Base-by-base conservation (phyloP, 2,888 invertebrate species). In the Trichacis sp. region DNA sequence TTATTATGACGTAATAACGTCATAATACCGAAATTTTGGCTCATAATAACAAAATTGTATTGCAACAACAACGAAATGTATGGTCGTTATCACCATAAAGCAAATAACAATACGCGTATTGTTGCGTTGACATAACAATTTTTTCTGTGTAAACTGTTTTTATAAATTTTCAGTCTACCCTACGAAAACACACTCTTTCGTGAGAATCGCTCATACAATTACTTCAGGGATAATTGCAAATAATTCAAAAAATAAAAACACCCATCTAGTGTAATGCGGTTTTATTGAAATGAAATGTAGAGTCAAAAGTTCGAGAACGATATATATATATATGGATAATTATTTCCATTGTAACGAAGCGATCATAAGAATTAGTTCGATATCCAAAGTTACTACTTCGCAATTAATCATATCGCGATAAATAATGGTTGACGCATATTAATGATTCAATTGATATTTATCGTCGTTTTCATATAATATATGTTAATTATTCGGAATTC, bases 251-350 rank as follows among this genome's bases (percentile, higher is more conserved):
- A 55, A 50, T 38, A 45, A 47, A 38, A 33, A 52, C 29, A 36
- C 20, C 47, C 46, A 43, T 48, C 2, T 17, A 18, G 77, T 78
- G 77, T 81, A 78, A 75, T 74, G 77, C 71, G 75, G 77, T 80
- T 80, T 79, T 80, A 82, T 79, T 80, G 77, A 80, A 82, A 81
- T 69, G 75, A 77, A 78, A 78, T 79, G 48, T 75, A 77, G 76
- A 79, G 73, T 74, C 69, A 74, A 72, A 77, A 69, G 56, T 33
- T 48, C 42, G 57, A 61, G 47, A 48, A 62, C 24, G 47, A 50
- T 53, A 38, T 40, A 51, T 49, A 52, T 42, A 51, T 54, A 42
- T 55, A 11, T 11, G 11, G 33, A 33, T 33, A 53, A 58, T 43
- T 52, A 18, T 54, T 45, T 1, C 42, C 38, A 33, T 47, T 50